phyloP scores from a whole-genome alignment of 2,888 invertebrate genomes.

The Drosophila leonis region DNA sequence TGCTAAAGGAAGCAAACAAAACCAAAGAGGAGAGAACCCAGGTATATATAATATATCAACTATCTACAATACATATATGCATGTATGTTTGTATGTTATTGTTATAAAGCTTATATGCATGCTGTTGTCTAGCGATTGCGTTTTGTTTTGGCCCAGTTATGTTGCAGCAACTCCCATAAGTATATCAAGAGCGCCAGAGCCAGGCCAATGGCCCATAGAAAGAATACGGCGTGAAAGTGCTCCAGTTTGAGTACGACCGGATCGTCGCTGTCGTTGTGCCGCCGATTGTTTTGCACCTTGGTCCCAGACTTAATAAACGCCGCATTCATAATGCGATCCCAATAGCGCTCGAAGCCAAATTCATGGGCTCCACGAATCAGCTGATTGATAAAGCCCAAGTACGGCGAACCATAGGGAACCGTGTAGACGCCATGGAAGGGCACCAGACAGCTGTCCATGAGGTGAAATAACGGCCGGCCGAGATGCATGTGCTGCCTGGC shows the following conservation, averaged over 20 bases:
- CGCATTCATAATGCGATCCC: constrained; percentile 79
- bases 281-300: constrained; percentile 48
- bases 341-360: constrained; percentile 86
- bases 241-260: constrained; percentile 77
- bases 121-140: constrained; percentile 38
- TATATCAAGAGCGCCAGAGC: constrained; percentile 62
- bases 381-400: constrained; percentile 86
- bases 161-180: constrained; percentile 64
- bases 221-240: constrained; percentile 83
- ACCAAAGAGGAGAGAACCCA: constrained; percentile 89
- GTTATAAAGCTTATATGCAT: constrained; percentile 37
- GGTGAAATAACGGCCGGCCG: constrained; percentile 86
- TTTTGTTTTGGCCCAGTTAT: constrained; percentile 55
- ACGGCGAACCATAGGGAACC: constrained; percentile 87
- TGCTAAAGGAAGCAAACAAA: constrained; percentile 88
- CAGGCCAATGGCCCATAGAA: constrained; percentile 76
- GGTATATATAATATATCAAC: constrained; percentile 86
- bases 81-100: neutral
- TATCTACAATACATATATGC: neutral
- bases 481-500: constrained; percentile 72
- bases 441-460: constrained; percentile 86
- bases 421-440: constrained; percentile 87
- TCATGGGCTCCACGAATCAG: constrained; percentile 86
- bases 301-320: constrained; percentile 73
- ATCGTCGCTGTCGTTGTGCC: constrained; percentile 59